Evolutionary conservation across 2,888 invertebrate genomes (phyloP), one percentile per base, ranked within the genome.

Genomic region (Parthenolecanium corni): DNA sequence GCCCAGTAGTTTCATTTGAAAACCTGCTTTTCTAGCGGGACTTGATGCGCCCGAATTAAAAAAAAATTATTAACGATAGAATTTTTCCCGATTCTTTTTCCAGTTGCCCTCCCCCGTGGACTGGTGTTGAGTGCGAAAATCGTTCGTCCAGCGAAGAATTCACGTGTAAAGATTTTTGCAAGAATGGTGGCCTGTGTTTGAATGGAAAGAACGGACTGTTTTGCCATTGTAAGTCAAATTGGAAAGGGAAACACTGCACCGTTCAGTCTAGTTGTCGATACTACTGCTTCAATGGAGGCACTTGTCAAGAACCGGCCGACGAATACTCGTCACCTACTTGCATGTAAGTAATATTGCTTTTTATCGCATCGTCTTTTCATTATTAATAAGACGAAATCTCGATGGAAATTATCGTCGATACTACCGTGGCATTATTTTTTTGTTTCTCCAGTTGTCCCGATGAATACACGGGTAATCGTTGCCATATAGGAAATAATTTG

Each of bases 271-370:
- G 66, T 62, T 68, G 67, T 49, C 67, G 64, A 20, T 70, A 74
- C 44, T 72, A 72, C 51, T 80, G 81, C 69, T 72, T 76, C 51
- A 80, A 82, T 70, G 76, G 78, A 12, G 82, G 81, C 6, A 74
- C 72, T 0, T 82, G 82, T 67, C 73, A 76, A 14, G 58, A 64
- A 57, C 52, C 64, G 4, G 52, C 62, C 40, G 75, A 58, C 38
- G 58, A 47, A 3, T 58, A 47, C 2, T 20, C 31, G n/a, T 20
- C 23, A 12, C 58, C 58, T 16, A 58, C 49, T n/a, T 58, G 58
- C 49, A 47, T 58, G 58, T 58, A 47, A 46, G 46, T 57, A 31
- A 31, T 6, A 31, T 31, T 4, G 9, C 31, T 31, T 31, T 31
- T 31, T 31, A 31, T 31, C n/a, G n/a, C n/a, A n/a, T n/a, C n/a